These are phyloP conservation scores for Chrysolina americana DNA, from an alignment of 2,888 invertebrate species.

Conservation along the genomic window DNA sequence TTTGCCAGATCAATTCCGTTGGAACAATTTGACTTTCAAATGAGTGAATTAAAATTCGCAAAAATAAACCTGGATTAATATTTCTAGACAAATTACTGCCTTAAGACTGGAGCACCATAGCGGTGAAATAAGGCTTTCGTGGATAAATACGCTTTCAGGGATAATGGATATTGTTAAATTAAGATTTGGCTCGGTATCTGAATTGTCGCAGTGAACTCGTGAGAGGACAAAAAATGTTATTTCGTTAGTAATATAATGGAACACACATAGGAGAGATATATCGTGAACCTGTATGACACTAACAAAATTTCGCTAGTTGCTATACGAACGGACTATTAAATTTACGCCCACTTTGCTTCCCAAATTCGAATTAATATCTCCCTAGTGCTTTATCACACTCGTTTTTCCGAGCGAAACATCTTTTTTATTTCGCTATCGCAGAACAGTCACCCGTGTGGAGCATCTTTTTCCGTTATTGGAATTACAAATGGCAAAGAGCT, in stretches of 20 bases:
- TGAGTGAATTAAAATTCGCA: slow-evolving; percentile 47
- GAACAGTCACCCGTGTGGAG: neutral
- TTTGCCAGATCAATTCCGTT: slow-evolving; percentile 48
- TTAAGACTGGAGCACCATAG: slow-evolving; percentile 46
- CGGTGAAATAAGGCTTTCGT: slow-evolving; percentile 37
- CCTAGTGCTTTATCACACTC: neutral
- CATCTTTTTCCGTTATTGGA: neutral
- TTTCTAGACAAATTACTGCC: slow-evolving; percentile 54
- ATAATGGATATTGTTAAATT: slow-evolving; percentile 41
- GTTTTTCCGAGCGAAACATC: neutral
- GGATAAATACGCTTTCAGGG: slow-evolving; percentile 38
- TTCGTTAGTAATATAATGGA: slow-evolving; percentile 20
- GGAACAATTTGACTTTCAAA: slow-evolving; percentile 55
- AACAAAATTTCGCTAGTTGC: slow-evolving; percentile 10
- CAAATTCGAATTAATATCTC: slow-evolving; percentile 14
- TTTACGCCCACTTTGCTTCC: slow-evolving; percentile 3
- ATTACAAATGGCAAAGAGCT: neutral
- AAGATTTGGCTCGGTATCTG: slow-evolving; percentile 39
- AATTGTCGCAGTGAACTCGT: slow-evolving; percentile 32
- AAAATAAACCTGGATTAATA: slow-evolving; percentile 55
- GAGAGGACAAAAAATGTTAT: neutral
- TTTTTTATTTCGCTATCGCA: neutral
- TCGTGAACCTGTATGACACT: slow-evolving; percentile 1
- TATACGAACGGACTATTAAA: neutral
- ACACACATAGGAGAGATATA: slow-evolving; percentile 7